phyloP scores from a whole-genome alignment of 30 jellyfish, hydroid and myxozoan genomes.

The Cassiopea andromeda region DNA sequence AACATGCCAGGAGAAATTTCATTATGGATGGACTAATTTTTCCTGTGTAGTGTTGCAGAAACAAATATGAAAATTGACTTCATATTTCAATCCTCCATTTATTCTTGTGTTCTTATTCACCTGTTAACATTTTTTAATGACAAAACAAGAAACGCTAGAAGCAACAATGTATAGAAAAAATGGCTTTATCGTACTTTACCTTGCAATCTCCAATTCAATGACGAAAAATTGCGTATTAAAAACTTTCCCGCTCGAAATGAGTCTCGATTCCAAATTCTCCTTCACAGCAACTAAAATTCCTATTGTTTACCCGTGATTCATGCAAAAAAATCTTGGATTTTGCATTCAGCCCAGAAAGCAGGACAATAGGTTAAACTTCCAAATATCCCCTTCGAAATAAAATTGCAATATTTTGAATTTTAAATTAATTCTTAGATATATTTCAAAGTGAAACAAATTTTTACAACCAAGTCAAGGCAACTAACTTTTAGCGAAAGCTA shows the following conservation, averaged over 20 bases:
- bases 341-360: no score
- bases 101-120: no score
- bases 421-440: neutral
- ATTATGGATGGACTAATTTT: no score
- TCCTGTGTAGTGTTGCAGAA: no score
- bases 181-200: neutral
- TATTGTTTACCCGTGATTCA: neutral
- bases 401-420: neutral
- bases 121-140: no score
- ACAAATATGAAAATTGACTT: no score
- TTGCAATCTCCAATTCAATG: neutral
- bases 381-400: neutral
- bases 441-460: neutral
- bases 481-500: neutral
- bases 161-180: neutral
- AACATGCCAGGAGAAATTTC: no score
- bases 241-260: neutral
- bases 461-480: neutral
- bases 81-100: no score
- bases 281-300: neutral
- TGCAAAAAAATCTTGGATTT: neutral
- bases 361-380: no score
- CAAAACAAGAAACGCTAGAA: no score
- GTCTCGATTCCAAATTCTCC: slow-evolving; percentile 14
- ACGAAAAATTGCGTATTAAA: slow-evolving; percentile 4